Base-by-base conservation (phyloP, 2,797 vertebrate genomes). In the Perodicticus potto region DNA sequence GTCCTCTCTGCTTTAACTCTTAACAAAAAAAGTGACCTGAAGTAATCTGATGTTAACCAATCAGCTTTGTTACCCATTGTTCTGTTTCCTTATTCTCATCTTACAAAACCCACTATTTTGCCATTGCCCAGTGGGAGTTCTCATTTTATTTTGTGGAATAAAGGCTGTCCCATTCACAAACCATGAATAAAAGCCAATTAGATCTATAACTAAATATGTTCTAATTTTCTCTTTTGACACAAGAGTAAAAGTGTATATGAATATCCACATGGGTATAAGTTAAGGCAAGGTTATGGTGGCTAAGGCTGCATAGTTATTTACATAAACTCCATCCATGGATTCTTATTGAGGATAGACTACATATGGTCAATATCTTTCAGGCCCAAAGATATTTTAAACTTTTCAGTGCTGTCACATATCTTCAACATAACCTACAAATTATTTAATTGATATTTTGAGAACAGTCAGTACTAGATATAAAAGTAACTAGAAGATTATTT, bases 361-460 rank as follows among this genome's bases (percentile, higher is more conserved):
- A 70, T 29, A 91, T 91, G 49, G 20, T 70, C 53, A 45, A 5
- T 59, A 74, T 53, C 61, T 34, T 93, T 90, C 53, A 92, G 11
- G 27, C 9, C 49, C 32, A 77, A 92, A 89, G 45, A 59, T 77
- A 78, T 22, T 86, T 89, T 29, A 84, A 59, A 95, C 40, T 89
- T 74, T n/a, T 76, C 67, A 90, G 6, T 53, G 23, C 16, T 91
- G 53, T 57, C 86, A 88, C 17, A 29, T 73, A 8, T 78, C 22
- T 86, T 91, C 76, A 80, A 91, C 7, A 65, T 65, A 34, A 91
- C 59, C 34, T 17, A 93, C 27, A 67, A 82, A 86, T 49, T 40
- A 63, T 49, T 93, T 65, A 93, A 85, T 74, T n/a, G 17, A 55
- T 80, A n/a, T 22, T 91, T 73, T 93, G 25, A 89, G 63, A 87